Conservation (phyloP, 2,113 vertebrate genomes). For the Amazona guildingii region DNA sequence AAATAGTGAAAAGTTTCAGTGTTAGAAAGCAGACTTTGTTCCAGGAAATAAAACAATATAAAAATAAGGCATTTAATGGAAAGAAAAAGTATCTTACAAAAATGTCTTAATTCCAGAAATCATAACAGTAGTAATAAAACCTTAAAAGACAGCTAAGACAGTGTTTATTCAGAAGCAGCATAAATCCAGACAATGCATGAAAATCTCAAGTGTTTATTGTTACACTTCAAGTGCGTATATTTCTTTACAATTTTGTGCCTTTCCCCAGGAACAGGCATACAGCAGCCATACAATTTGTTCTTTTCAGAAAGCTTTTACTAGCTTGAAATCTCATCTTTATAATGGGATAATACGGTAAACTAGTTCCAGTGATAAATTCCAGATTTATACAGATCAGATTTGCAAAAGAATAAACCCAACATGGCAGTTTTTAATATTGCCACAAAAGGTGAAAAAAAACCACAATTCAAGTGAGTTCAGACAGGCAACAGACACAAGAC, state of each 20-base stretch:
- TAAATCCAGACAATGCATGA: neutral
- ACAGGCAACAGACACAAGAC: neutral
- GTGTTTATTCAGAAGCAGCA: neutral
- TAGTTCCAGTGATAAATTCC: neutral
- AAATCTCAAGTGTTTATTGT: neutral
- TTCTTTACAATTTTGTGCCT: neutral
- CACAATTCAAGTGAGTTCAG: neutral
- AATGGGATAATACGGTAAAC: neutral
- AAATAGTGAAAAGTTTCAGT: neutral
- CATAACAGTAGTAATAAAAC: neutral
- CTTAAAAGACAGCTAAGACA: neutral
- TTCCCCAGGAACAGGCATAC: neutral
- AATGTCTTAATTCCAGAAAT: neutral
- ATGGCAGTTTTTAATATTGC: neutral
- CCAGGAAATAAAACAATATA: neutral
- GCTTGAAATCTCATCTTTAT: neutral
- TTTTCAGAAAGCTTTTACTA: neutral
- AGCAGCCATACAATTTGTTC: neutral
- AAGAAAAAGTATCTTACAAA: neutral
- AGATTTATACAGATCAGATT: neutral
- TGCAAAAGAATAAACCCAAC: neutral
- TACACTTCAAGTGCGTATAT: neutral
- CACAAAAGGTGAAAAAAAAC: neutral
- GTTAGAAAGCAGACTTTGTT: neutral
- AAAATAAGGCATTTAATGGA: neutral